These are phyloP conservation scores for Axea sp. DNA, from an alignment of 2,888 invertebrate species.

Conservation along the genomic window DNA sequence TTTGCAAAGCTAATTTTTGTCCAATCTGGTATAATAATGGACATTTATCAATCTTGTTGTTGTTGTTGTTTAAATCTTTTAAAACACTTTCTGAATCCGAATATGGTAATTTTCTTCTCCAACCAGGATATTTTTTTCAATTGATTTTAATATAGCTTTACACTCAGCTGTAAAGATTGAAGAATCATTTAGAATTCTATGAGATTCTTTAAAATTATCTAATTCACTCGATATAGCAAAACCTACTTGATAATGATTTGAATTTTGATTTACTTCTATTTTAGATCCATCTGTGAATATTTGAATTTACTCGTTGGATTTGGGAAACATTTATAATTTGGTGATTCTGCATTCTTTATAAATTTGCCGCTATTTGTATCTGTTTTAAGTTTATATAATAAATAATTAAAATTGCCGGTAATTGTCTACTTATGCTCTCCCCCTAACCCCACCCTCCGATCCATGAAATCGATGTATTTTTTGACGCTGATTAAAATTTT, in stretches of 20 bases:
- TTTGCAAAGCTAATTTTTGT: conserved; percentile 5
- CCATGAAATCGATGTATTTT: no score
- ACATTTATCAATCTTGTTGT: neutral
- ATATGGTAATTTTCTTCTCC: neutral
- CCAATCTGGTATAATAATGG: neutral
- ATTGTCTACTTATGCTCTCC: no score
- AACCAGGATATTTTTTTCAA: neutral
- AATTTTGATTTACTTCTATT: neutral
- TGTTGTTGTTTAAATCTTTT: neutral
- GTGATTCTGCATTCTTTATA: neutral
- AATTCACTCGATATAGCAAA: conserved; percentile 9
- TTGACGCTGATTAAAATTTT: no score
- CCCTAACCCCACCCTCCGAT: no score
- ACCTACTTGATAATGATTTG: neutral
- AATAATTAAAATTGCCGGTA: neutral
- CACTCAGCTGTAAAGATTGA: conserved; percentile 21
- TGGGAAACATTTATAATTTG: no score
- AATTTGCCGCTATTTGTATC: neutral
- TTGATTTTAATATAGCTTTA: neutral
- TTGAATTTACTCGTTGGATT: no score
- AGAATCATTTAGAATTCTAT: neutral
- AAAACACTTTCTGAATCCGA: conserved; percentile 12
- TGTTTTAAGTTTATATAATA: neutral
- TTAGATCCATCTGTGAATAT: no score
- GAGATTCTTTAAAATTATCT: conserved; percentile 3